phyloP scores from a whole-genome alignment of 2,113 vertebrate species.

The Rana temporaria region DNA sequence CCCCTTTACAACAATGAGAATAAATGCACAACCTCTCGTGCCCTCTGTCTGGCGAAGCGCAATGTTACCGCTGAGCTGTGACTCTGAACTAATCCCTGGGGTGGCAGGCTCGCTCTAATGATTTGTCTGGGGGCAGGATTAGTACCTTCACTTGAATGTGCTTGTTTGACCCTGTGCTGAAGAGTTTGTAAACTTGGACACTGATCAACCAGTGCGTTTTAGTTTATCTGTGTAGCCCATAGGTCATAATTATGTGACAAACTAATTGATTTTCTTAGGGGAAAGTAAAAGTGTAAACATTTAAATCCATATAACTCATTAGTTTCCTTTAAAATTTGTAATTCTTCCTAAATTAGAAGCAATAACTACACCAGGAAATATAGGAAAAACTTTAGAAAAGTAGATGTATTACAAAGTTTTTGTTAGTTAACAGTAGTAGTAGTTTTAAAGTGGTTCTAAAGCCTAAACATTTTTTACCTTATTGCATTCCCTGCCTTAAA shows the following conservation, averaged over 20 bases:
- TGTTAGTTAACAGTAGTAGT: too few species aligned
- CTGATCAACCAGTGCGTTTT: background rate
- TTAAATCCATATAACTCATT: too few species aligned
- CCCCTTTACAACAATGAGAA: slow-evolving; percentile 25
- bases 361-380: too few species aligned
- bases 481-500: too few species aligned
- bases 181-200: slow-evolving; percentile 32
- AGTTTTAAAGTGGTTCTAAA: too few species aligned
- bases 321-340: too few species aligned
- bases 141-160: slow-evolving; percentile 12
- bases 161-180: slow-evolving; percentile 31
- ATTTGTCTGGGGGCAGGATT: slow-evolving; percentile 42
- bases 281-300: too few species aligned
- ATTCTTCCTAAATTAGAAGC: too few species aligned
- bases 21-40: slow-evolving; percentile 49
- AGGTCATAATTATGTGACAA: slow-evolving; percentile 28
- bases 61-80: slow-evolving; percentile 34
- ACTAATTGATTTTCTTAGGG: too few species aligned
- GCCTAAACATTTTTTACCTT: too few species aligned
- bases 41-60: slow-evolving; percentile 39
- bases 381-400: too few species aligned
- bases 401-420: too few species aligned
- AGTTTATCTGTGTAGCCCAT: slow-evolving; percentile 4
- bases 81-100: slow-evolving; percentile 51
- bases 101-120: slow-evolving; percentile 34